Evolutionary conservation across 2,888 invertebrate species (phyloP), one percentile per base, ranked within the genome.

Genomic region (Ophioninae sp.): DNA sequence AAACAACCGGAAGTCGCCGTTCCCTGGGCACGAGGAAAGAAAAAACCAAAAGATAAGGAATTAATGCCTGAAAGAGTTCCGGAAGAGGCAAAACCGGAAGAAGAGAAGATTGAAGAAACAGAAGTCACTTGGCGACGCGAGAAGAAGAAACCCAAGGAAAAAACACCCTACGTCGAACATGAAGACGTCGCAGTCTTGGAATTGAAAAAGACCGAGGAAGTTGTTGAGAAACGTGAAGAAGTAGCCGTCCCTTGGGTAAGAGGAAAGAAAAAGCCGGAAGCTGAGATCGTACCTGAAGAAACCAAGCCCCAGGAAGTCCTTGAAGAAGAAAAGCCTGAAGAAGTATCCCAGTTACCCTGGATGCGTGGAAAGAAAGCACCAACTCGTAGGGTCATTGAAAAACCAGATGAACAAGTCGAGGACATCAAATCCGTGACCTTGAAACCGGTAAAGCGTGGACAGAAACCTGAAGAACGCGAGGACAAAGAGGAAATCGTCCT

Each of bases 381-480:
- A 64, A 77, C 82, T 22, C 89, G 88, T 80, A 81, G 71, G 41
- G 83, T 86, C 64, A 79, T 82, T 83, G 88, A 89, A 78, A 88
- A 86, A 86, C 88, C 87, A 79, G 85, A 86, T 65, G 72, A 81
- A 56, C 85, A 89, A 82, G 81, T 87, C 59, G 87, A 89, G 78
- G 89, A 90, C 37, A 88, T 89, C 20, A 85, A 82, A 76, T 85
- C 89, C 0, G 74, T 90, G 0, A 64, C 85, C 0, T 51, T 90
- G 64, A 91, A 87, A 73, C 86, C 87, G 63, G 74, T 82, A 3
- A 86, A 86, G 75, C 87, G 86, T 9, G 13, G 67, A 30, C 79
- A 91, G 88, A 74, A 90, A 88, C 91, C 93, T 67, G 92, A 93
- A 83, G 92, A 93, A 41, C 83, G 81, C 23, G 79, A 86, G 58